Evolutionary conservation across 1,140 invertebrate species (phyloP), one percentile per base, ranked within the genome.

Genomic region (Gryon sp.): DNA sequence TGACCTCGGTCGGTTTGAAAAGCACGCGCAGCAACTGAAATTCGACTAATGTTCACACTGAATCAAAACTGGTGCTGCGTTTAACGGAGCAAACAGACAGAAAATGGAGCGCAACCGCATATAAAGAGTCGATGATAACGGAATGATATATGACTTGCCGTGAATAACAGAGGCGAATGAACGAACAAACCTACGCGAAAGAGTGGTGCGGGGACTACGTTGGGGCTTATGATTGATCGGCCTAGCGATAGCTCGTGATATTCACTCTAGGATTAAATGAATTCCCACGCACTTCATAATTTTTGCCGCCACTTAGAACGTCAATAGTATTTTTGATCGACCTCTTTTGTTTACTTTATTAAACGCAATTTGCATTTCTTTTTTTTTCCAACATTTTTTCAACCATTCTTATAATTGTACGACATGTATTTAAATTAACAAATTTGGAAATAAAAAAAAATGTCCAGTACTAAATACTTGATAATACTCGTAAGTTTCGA

Each of bases 81-180:
- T 88, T 88, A 88, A 86, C 86, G 84, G 80, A 85, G 85, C 84
- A 88, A 89, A 88, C 87, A 87, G 87, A 89, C 84, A 89, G 88
- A 89, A 89, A 89, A 89, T 89, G 86, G 87, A 88, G 87, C 87
- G 84, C 87, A 84, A 87, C 87, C 88, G 86, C 87, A 87, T 89
- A 89, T 88, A 89, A 89, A 89, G 88, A 89, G 87, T 88, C 88
- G 87, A 88, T 88, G 88, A 89, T 89, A 89, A 89, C 88, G 85
- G 84, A 87, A 88, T 88, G 88, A 89, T 89, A 89, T 89, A 89
- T 86, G 87, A 86, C 84, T 84, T 77, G 80, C 79, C 74, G 84
- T 84, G 84, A 86, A 85, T 83, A 85, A 81, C 80, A 81, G 65
- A 76, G 62, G 80, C 76, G 53, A 79, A 69, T 40, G 68, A 78